Conservation (phyloP, 2,888 invertebrate genomes). For the Acrobasis consociella region DNA sequence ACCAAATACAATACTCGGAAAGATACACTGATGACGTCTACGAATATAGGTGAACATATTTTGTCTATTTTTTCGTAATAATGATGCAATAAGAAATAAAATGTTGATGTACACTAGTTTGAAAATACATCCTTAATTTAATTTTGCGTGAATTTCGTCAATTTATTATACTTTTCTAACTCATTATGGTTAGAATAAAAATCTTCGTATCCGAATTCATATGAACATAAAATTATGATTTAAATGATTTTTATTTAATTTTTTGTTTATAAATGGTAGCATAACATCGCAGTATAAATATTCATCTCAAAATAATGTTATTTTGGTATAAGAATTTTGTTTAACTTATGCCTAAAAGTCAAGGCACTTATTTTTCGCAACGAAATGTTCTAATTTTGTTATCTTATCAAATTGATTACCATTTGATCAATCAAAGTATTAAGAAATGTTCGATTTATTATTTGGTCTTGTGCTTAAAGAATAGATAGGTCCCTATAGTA, state of each 20-base stretch:
- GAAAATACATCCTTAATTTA: neutral
- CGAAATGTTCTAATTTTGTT: neutral
- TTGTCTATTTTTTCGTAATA: neutral
- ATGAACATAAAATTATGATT: too few relatives aligned
- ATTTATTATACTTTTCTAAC: neutral
- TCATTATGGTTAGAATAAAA: neutral
- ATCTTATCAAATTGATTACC: neutral
- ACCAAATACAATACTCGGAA: slow-evolving; percentile 96
- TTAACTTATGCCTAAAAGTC: too few relatives aligned
- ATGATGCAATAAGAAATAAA: neutral
- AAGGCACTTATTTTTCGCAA: neutral
- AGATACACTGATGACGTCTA: slow-evolving; percentile 93
- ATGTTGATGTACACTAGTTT: neutral
- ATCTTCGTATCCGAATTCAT: neutral
- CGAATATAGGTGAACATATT: slow-evolving; percentile 89
- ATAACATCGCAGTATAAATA: too few relatives aligned
- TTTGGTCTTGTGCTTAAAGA: too few relatives aligned
- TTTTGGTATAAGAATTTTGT: too few relatives aligned
- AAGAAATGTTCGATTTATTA: neutral
- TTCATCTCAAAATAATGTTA: too few relatives aligned
- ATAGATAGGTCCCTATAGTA: too few relatives aligned
- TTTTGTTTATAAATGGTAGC: too few relatives aligned
- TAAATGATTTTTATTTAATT: too few relatives aligned
- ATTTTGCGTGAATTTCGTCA: neutral
- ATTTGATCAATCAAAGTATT: neutral